These are phyloP conservation scores for Condylura cristata DNA, from an alignment of 2,113 vertebrate genomes.

Conservation along the genomic window DNA sequence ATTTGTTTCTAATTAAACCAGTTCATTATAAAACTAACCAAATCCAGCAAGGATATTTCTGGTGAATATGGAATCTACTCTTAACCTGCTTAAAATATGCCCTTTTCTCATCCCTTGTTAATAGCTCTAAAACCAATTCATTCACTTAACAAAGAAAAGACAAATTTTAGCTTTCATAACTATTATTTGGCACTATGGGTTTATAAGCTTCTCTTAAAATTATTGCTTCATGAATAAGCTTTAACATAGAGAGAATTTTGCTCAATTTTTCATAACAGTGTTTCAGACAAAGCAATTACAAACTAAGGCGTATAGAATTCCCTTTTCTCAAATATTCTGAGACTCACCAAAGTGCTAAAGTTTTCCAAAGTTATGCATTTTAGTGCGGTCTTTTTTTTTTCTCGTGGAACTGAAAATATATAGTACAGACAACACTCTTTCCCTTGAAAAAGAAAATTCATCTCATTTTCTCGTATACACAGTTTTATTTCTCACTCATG, in stretches of 20 bases:
- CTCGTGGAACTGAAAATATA: background rate
- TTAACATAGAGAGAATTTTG: conserved; percentile 8
- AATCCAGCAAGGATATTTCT: background rate
- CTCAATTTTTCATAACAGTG: background rate
- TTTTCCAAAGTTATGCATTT: background rate
- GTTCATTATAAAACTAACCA: background rate
- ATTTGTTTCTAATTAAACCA: conserved; percentile 30
- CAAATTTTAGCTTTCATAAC: background rate
- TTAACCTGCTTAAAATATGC: conserved; percentile 34
- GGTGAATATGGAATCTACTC: background rate
- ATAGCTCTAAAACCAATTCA: conserved; percentile 21
- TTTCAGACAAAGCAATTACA: background rate
- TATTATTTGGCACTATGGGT: conserved; percentile 4
- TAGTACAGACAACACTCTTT: background rate
- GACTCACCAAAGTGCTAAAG: background rate
- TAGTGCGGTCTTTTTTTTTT: background rate
- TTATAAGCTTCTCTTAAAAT: background rate
- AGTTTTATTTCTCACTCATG: background rate
- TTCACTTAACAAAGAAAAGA: conserved; percentile 6
- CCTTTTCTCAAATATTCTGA: background rate
- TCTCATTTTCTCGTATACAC: background rate
- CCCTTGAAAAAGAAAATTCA: background rate
- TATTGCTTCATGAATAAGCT: background rate
- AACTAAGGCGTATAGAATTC: background rate
- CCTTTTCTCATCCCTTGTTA: background rate